Conservation (phyloP, 2,797 vertebrate genomes). For the Gallirallus australis region DNA sequence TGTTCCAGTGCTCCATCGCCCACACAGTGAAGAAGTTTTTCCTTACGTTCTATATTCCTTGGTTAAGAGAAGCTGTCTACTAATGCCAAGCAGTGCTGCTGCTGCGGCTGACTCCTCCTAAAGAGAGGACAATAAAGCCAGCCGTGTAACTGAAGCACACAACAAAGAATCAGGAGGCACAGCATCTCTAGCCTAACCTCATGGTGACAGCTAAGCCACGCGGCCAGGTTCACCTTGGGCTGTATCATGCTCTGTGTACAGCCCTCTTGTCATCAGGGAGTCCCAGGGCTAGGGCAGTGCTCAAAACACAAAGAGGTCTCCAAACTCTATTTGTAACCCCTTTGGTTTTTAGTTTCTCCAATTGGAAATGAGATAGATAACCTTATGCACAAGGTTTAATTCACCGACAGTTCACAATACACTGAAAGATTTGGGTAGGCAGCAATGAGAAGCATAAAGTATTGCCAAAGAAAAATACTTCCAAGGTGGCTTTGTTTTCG, state of each 20-base stretch:
- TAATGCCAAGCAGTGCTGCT: too few relatives aligned
- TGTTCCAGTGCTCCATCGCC: too few relatives aligned
- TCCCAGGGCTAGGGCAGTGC: neutral
- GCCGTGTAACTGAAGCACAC: neutral
- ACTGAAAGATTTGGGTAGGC: neutral
- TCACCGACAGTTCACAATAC: neutral
- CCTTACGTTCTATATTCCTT: too few relatives aligned
- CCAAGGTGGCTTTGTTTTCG: constrained; percentile 15
- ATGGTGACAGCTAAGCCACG: neutral
- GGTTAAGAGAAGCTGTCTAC: too few relatives aligned
- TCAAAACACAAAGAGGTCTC: neutral
- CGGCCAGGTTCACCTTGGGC: neutral
- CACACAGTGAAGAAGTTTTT: too few relatives aligned
- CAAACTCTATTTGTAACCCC: neutral
- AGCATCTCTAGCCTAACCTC: neutral
- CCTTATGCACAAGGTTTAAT: neutral
- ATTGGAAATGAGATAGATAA: neutral
- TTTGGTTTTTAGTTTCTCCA: constrained; percentile 2
- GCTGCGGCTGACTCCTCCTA: neutral
- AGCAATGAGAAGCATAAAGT: neutral
- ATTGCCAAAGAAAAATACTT: neutral
- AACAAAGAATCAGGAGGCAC: neutral
- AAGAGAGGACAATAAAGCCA: neutral
- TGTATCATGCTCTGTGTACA: neutral
- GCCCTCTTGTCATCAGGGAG: neutral